phyloP scores from a whole-genome alignment of 2,113 vertebrate species.

The Leptobrachium ailaonicum region DNA sequence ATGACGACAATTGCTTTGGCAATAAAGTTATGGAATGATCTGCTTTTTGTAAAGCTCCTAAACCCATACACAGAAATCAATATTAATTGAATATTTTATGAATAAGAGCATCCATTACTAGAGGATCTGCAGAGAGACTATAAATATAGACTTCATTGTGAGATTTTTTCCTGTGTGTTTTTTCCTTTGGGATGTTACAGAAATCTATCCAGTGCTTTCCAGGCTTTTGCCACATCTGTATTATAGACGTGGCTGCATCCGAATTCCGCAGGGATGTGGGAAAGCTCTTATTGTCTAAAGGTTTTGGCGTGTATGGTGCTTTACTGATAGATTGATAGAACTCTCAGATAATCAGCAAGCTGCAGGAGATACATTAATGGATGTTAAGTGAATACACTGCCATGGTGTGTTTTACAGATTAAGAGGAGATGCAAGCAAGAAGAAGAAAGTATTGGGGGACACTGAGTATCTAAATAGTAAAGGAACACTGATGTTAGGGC shows the following conservation, averaged over 20 bases:
- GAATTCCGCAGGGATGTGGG: background rate
- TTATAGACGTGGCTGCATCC: constrained; percentile 2
- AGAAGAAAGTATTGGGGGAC: too few species aligned
- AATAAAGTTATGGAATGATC: constrained; percentile 9
- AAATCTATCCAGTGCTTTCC: constrained; percentile 31
- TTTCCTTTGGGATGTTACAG: constrained; percentile 26
- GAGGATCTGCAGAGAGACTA: constrained; percentile 19
- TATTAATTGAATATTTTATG: constrained; percentile 45
- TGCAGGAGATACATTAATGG: background rate
- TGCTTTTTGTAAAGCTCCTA: constrained; percentile 21
- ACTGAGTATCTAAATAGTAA: too few species aligned
- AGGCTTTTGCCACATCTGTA: constrained; percentile 33
- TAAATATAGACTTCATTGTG: constrained; percentile 42
- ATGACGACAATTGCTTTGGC: background rate
- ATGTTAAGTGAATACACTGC: background rate
- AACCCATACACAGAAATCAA: constrained; percentile 35
- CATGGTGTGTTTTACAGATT: background rate
- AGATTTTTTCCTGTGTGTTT: constrained; percentile 25
- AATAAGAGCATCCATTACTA: constrained; percentile 47
- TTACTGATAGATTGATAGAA: background rate
- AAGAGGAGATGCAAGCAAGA: background rate
- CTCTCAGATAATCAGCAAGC: background rate
- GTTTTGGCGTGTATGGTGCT: background rate
- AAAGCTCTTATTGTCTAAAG: constrained; percentile 7
- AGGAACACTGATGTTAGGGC: too few species aligned